These are phyloP conservation scores for Nomada ferruginata DNA, from an alignment of 2,888 invertebrate genomes.

Conservation along the genomic window DNA sequence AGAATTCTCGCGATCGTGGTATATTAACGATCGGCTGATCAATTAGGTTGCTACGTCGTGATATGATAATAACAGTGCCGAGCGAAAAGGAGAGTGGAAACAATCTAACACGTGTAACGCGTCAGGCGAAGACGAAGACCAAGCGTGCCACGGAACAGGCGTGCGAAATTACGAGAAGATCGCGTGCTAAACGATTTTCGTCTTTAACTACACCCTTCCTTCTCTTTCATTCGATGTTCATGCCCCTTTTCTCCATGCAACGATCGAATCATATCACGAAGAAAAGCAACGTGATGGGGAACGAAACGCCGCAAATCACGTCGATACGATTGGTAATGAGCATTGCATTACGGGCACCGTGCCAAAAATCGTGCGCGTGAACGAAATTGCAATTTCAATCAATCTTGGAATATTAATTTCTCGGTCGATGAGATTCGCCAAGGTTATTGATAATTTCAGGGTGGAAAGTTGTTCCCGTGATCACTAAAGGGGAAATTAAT, in stretches of 20 bases:
- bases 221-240: slow-evolving; percentile 37
- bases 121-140: slow-evolving; percentile 69
- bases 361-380: slow-evolving; percentile 43
- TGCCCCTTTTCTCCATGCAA: slow-evolving; percentile 5
- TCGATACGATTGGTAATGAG: slow-evolving; percentile 46
- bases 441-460: background rate
- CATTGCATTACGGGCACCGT: slow-evolving; percentile 55
- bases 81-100: slow-evolving; percentile 53
- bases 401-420: slow-evolving; percentile 35
- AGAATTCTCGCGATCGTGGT: slow-evolving; percentile 18
- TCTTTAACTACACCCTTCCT: slow-evolving; percentile 41
- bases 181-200: slow-evolving; percentile 82
- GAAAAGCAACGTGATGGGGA: slow-evolving; percentile 15
- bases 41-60: slow-evolving; percentile 64
- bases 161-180: slow-evolving; percentile 82
- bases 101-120: slow-evolving; percentile 68
- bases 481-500: slow-evolving; percentile 6
- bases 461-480: background rate
- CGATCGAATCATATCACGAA: slow-evolving; percentile 11
- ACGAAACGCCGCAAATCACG: slow-evolving; percentile 54
- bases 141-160: slow-evolving; percentile 68
- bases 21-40: slow-evolving; percentile 76
- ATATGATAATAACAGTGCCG: slow-evolving; percentile 65
- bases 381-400: background rate
- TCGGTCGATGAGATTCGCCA: background rate